Percentiles rank a stretch among this genome's conserved stretches.
phyloP scores from a whole-genome alignment of 2,888 invertebrate genomes.

The Linnaemya tessellans region DNA sequence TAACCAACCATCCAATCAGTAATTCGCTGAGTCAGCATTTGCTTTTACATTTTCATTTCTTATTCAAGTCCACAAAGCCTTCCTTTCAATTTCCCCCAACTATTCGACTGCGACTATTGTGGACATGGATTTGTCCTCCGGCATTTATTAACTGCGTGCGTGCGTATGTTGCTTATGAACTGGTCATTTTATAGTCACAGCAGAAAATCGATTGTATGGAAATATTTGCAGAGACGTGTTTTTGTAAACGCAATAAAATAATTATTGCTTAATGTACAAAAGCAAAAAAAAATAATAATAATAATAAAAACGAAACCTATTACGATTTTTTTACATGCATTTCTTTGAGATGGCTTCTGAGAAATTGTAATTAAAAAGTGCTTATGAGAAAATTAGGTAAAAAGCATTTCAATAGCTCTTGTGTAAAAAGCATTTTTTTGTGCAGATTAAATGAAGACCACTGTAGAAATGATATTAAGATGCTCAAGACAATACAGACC shows the following conservation, averaged over 20 bases:
- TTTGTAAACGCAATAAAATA: constrained; percentile 36
- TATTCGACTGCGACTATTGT: neutral
- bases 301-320: neutral
- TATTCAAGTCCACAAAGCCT: neutral
- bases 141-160: constrained; percentile 36
- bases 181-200: constrained; percentile 35
- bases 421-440: neutral
- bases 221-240: constrained; percentile 9
- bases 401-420: neutral
- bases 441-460: too few species aligned
- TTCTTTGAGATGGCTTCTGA: neutral
- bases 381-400: neutral
- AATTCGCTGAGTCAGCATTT: constrained; percentile 45
- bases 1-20: constrained; percentile 2
- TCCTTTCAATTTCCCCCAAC: neutral
- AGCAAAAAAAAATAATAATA: neutral
- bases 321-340: neutral
- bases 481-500: too few species aligned
- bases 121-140: neutral
- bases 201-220: constrained; percentile 49
- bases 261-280: constrained; percentile 35
- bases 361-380: constrained; percentile 16
- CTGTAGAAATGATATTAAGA: too few species aligned
- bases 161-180: constrained; percentile 23
- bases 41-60: constrained; percentile 12